Conservation (phyloP, 2,797 vertebrate genomes). For the Danio albolineatus region DNA sequence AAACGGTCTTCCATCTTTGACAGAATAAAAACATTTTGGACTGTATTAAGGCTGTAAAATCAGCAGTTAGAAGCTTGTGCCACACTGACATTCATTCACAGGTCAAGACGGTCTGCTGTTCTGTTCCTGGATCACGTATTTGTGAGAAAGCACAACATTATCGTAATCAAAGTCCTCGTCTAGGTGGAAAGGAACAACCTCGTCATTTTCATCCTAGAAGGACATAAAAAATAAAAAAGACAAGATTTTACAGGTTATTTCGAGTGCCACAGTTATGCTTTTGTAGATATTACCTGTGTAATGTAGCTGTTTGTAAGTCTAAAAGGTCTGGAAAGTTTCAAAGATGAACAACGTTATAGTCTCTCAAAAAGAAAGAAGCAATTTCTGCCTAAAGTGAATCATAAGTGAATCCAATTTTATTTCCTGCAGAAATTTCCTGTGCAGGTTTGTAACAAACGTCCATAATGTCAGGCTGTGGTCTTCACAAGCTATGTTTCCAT, state of each 20-base stretch:
- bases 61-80: slow-evolving; percentile 2
- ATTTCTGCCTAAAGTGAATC: too few relatives aligned
- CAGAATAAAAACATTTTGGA: not conserved
- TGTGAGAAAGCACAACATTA: slow-evolving; percentile 73
- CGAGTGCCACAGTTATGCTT: too few relatives aligned
- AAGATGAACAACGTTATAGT: too few relatives aligned
- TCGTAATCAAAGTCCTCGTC: slow-evolving; percentile 84
- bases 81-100: slow-evolving; percentile 13
- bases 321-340: too few relatives aligned
- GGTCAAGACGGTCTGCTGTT: slow-evolving; percentile 47
- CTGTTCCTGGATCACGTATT: slow-evolving; percentile 63
- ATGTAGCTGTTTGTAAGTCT: too few relatives aligned
- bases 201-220: slow-evolving; percentile 64
- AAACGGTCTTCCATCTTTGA: not conserved
- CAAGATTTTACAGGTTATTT: slow-evolving; percentile 2
- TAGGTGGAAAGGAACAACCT: slow-evolving; percentile 77
- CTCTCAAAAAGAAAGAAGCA: too few relatives aligned
- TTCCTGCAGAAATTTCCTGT: too few relatives aligned
- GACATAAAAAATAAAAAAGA: slow-evolving; percentile 27
- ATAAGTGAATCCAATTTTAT: too few relatives aligned
- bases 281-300: too few relatives aligned
- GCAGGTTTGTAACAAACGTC: too few relatives aligned
- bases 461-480: too few relatives aligned
- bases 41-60: not conserved
- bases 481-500: too few relatives aligned